Evolutionary conservation across 2,797 vertebrate species (phyloP).

Genomic region (Urosaurus nigricauda): DNA sequence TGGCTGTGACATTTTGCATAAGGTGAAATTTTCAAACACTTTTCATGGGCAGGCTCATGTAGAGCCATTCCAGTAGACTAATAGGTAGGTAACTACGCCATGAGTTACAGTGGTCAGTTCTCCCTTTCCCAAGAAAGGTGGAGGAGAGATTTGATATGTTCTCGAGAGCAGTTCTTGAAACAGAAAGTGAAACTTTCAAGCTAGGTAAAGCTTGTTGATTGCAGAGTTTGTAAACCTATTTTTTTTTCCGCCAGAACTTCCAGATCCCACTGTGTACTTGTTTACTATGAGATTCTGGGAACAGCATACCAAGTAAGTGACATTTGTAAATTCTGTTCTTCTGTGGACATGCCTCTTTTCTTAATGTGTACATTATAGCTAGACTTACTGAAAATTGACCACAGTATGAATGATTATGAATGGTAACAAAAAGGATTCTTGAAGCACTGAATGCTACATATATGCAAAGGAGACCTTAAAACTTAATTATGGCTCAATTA

Average conservation of each 20-base stretch:
- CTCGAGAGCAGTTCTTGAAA: not conserved
- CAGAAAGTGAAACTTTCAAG: not conserved
- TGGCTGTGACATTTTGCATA: too few relatives aligned
- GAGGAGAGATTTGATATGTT: not conserved
- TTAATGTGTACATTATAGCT: not conserved
- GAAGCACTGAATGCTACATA: not conserved
- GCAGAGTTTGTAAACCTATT: too few relatives aligned
- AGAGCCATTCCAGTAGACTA: too few relatives aligned
- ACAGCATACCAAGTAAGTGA: too few relatives aligned
- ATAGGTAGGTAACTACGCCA: too few relatives aligned
- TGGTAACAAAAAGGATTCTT: not conserved
- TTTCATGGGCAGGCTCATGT: too few relatives aligned
- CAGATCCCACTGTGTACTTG: too few relatives aligned
- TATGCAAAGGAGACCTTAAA: not conserved
- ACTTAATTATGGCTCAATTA: not conserved
- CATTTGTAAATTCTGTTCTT: not conserved
- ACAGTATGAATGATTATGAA: not conserved
- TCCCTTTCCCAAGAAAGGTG: too few relatives aligned
- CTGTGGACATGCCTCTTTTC: not conserved
- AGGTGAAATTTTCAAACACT: too few relatives aligned
- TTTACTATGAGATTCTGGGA: too few relatives aligned
- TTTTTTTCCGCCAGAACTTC: too few relatives aligned
- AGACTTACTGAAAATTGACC: not conserved
- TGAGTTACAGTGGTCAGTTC: too few relatives aligned
- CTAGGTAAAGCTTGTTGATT: not conserved